phyloP scores from a whole-genome alignment of 1,140 invertebrate genomes.

The Capitella teleta region DNA sequence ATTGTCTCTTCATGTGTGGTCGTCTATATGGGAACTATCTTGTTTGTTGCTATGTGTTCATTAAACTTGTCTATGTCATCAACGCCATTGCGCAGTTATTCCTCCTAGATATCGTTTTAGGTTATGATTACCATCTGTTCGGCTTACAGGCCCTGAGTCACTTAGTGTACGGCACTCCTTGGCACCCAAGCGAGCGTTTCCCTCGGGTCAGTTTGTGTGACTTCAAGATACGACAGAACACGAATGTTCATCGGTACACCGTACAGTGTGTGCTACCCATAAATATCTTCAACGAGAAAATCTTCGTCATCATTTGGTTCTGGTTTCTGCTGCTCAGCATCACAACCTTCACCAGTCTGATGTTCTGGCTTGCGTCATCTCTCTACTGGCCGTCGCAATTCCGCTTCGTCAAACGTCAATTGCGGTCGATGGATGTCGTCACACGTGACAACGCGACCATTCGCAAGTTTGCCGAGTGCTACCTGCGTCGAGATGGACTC shows the following conservation, averaged over 20 bases:
- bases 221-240: conserved; percentile 15
- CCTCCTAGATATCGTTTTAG: conserved; percentile 13
- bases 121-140: conserved; percentile 12
- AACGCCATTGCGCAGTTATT: conserved; percentile 17
- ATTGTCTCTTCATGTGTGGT: conserved; percentile 34
- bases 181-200: conserved; percentile 11
- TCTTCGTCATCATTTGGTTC: conserved; percentile 48
- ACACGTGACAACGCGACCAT: not conserved
- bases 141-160: conserved; percentile 13
- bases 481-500: conserved; percentile 37
- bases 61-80: conserved; percentile 15
- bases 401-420: not conserved
- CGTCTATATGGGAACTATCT: conserved; percentile 34
- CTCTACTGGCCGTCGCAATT: not conserved
- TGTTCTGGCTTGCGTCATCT: not conserved
- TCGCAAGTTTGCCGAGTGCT: conserved; percentile 29
- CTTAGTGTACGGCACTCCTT: conserved; percentile 10
- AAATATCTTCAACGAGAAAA: conserved; percentile 24
- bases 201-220: conserved; percentile 17
- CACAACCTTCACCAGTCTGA: conserved; percentile 1
- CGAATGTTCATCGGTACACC: conserved; percentile 19
- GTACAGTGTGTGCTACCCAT: conserved; percentile 19
- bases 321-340: conserved; percentile 23
- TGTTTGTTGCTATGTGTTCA: conserved; percentile 9
- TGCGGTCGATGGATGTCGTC: not conserved